A percentile compares a stretch with the other conserved stretches of the same genome.
Evolutionary conservation across 2,113 vertebrate genomes (phyloP).

Genomic region (Macroglossus sobrinus): DNA sequence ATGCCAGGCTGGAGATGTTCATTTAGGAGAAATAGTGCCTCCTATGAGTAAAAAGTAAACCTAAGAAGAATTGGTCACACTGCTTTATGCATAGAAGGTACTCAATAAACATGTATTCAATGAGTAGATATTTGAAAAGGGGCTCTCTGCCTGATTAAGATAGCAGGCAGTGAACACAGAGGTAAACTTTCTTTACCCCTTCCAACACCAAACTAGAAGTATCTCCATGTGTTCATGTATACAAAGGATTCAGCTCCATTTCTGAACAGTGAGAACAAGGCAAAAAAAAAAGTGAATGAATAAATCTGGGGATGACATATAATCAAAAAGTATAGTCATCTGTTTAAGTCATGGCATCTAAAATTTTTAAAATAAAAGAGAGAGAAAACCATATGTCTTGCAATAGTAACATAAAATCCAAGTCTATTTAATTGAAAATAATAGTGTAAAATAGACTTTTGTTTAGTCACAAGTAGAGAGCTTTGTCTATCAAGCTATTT

Average conservation of each 20-base stretch:
- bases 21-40: neutral
- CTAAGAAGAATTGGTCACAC: neutral
- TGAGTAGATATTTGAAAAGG: neutral
- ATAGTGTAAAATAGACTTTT: neutral
- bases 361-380: neutral
- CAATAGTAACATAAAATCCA: neutral
- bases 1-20: neutral
- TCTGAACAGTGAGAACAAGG: neutral
- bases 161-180: neutral
- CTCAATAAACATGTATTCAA: neutral
- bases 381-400: neutral
- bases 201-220: neutral
- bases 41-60: neutral
- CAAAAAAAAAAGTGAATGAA: neutral
- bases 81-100: neutral
- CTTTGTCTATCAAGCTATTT: neutral
- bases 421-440: slow-evolving; percentile 8
- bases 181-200: neutral
- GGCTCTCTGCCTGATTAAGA: neutral
- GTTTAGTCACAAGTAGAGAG: neutral
- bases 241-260: neutral
- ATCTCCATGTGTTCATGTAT: neutral
- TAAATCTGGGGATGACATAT: neutral
- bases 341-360: neutral
- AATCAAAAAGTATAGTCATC: slow-evolving; percentile 25